A percentile compares a stretch with the other conserved stretches of the same genome.
Conservation (phyloP, 2,113 vertebrate genomes). For the Arenaria interpres region DNA sequence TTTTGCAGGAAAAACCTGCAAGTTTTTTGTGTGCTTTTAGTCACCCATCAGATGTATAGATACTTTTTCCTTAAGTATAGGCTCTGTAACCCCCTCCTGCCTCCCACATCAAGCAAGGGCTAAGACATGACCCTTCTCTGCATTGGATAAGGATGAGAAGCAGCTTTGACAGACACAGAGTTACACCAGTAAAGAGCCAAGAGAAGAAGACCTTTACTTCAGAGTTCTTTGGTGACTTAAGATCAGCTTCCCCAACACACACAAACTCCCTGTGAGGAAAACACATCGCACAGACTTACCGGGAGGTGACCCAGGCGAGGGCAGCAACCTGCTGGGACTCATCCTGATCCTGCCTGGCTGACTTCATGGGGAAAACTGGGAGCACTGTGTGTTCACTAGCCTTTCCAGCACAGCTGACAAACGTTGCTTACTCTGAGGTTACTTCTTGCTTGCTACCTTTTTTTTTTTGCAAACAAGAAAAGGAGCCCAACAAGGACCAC, state of each 20-base stretch:
- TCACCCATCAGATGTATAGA: not conserved
- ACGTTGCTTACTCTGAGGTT: not conserved
- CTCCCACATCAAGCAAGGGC: not conserved
- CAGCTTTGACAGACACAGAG: not conserved
- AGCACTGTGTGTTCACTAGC: fast-evolving
- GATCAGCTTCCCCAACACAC: not conserved
- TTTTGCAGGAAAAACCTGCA: not conserved
- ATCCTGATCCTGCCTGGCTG: not conserved
- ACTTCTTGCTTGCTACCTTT: not conserved
- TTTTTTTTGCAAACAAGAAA: not conserved
- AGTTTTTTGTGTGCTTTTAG: not conserved
- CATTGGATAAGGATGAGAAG: not conserved
- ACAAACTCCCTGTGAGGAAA: not conserved
- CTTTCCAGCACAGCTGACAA: not conserved
- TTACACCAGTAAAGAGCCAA: not conserved
- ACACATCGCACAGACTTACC: not conserved
- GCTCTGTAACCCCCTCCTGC: not conserved
- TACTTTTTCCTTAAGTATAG: not conserved
- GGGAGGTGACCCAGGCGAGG: fast-evolving
- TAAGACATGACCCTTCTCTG: not conserved
- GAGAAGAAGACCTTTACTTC: not conserved
- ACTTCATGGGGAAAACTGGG: not conserved
- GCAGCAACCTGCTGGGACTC: not conserved
- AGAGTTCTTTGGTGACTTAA: not conserved
- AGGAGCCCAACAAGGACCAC: not conserved